phyloP scores from a whole-genome alignment of 2,888 invertebrate genomes.

The Synergus gifuensis region DNA sequence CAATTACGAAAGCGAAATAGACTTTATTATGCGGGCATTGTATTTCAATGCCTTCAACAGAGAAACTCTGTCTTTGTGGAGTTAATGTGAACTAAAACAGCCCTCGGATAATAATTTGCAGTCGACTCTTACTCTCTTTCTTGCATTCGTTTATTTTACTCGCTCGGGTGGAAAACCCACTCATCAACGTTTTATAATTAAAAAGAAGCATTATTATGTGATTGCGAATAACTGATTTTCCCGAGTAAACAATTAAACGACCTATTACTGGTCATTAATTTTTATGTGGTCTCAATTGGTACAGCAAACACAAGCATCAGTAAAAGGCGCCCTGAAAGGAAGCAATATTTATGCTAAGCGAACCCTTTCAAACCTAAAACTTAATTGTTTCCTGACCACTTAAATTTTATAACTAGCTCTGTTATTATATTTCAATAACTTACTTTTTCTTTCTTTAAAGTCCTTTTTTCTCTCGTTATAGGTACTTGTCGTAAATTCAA shows the following conservation, averaged over 20 bases:
- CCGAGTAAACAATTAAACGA: not conserved
- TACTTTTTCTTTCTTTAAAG: not conserved
- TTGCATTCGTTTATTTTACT: not conserved
- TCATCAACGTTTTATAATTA: not conserved
- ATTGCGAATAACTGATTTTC: not conserved
- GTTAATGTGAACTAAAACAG: not conserved
- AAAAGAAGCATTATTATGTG: not conserved
- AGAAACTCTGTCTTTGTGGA: not conserved
- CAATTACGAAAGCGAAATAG: slow-evolving; percentile 15
- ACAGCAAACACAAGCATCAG: not conserved
- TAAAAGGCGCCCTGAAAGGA: not conserved
- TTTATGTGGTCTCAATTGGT: not conserved
- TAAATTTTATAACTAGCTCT: not conserved
- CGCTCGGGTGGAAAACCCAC: not conserved
- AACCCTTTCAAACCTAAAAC: not conserved
- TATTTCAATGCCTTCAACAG: slow-evolving; percentile 5
- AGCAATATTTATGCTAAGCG: slow-evolving; percentile 28
- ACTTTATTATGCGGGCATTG: slow-evolving; percentile 6
- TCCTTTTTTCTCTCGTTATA: not conserved
- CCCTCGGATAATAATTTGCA: slow-evolving; percentile 2
- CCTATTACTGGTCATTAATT: not conserved
- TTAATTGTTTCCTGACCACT: slow-evolving; percentile 15
- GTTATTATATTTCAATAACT: not conserved
- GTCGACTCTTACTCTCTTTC: not conserved
- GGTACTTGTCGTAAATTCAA: slow-evolving; percentile 28